Percentiles rank a stretch among this genome's conserved stretches.
Conservation (phyloP, 2,888 invertebrate genomes). For the Sesamia inferens region DNA sequence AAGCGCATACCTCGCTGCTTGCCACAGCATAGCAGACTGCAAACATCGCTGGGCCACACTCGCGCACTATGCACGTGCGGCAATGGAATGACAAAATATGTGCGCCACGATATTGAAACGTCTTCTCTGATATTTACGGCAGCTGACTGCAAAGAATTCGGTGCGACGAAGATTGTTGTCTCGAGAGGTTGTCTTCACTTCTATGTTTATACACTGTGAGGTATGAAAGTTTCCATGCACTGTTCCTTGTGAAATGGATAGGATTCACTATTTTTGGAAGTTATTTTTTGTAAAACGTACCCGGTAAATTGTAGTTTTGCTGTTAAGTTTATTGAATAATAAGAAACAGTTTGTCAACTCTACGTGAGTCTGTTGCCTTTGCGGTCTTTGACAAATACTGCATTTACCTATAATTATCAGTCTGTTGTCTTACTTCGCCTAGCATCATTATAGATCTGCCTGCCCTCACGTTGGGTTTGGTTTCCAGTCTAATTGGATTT, state of each 20-base stretch:
- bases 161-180: conserved; percentile 25
- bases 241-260: background rate
- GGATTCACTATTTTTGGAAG: background rate
- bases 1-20: conserved; percentile 14
- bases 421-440: no score
- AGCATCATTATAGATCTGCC: no score
- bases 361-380: no score
- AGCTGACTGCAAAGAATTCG: conserved; percentile 33
- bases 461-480: no score
- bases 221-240: conserved; percentile 15
- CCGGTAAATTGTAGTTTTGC: background rate
- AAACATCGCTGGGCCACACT: conserved; percentile 42
- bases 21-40: conserved; percentile 23
- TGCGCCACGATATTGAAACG: conserved; percentile 29
- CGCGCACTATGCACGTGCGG: conserved; percentile 35
- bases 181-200: conserved; percentile 5
- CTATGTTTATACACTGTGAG: background rate
- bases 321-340: background rate
- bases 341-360: background rate
- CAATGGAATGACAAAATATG: conserved; percentile 56
- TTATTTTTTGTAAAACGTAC: background rate
- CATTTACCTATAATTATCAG: background rate
- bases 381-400: background rate
- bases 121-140: conserved; percentile 49
- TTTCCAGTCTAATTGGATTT: no score